Percentiles rank a stretch among this genome's conserved stretches.
Evolutionary conservation across 2,888 invertebrate genomes (phyloP).

Genomic region (Epinotia bilunana): DNA sequence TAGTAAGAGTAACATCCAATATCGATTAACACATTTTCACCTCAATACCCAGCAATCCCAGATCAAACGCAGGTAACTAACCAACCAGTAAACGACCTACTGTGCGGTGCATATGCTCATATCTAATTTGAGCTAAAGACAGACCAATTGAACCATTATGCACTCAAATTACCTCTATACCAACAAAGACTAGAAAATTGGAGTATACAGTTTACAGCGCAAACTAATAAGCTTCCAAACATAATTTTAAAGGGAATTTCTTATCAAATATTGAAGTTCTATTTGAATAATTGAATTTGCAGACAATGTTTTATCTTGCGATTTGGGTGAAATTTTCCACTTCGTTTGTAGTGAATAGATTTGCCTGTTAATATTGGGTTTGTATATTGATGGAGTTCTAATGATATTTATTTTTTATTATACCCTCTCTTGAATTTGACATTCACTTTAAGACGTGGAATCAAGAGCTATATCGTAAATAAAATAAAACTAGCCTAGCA

Average conservation of each 20-base stretch:
- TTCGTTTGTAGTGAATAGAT: constrained; percentile 18
- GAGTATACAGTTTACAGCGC: constrained; percentile 17
- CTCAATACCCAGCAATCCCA: constrained; percentile 8
- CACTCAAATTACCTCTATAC: constrained; percentile 23
- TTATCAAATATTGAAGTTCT: constrained; percentile 20
- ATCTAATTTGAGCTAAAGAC: constrained; percentile 14
- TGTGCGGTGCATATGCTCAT: constrained; percentile 15
- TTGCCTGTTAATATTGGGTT: constrained; percentile 12
- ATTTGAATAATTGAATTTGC: constrained; percentile 26
- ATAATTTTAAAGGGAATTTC: constrained; percentile 30
- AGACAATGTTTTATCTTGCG: constrained; percentile 13
- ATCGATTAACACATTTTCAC: constrained; percentile 1
- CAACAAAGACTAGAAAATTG: constrained; percentile 23
- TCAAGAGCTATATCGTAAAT: not conserved
- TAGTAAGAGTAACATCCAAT: constrained; percentile 9
- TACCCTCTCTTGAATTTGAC: not conserved
- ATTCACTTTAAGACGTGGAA: not conserved
- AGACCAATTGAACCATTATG: constrained; percentile 20
- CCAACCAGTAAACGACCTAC: constrained; percentile 10
- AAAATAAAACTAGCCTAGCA: not conserved
- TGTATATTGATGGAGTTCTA: not conserved
- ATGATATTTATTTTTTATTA: constrained; percentile 12
- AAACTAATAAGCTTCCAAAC: constrained; percentile 11
- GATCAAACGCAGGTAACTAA: constrained; percentile 15
- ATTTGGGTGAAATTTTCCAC: constrained; percentile 15